Evolutionary conservation across 2,113 vertebrate genomes (phyloP), one percentile per base, ranked within the genome.

Genomic region (Motacilla tschutschensis): DNA sequence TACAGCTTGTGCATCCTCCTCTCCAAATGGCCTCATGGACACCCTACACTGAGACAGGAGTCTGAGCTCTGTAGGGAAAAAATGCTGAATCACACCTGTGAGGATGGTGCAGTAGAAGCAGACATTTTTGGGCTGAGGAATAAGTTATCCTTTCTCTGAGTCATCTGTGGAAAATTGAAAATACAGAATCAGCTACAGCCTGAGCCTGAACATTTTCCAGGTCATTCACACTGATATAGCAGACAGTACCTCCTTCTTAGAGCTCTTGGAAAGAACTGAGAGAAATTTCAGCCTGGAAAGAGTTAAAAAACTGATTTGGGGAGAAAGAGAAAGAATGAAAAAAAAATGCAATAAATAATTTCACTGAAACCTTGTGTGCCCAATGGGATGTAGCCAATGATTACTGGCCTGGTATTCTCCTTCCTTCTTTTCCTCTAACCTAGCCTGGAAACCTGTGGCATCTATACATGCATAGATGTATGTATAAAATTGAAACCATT

Each of bases 1-100:
- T 50, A 25, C 11, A 78, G 24, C 15, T 14, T 77, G 9, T 15
- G 35, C 29, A 63, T 55, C 12, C 10, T 76, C 14, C 29, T 57
- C 62, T 84, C 29, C 4, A 5, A 83, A 51, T 7, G 21, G 5
- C 13, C 22, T 25, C 2, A 1, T 8, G 21, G 36, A 40, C 22
- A 47, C 3, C 3, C 10, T 51, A 9, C 3, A 20, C 20, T 6
- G 5, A 66, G 21, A 11, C 8, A 1, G 0, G 3, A 64, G 24
- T 26, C 51, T 41, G 19, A 33, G 31, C 38, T 59, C 7, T 13
- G 4, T 1, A 3, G 4, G 17, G 10, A 31, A 64, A 53, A 83
- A 44, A 2, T 36, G 8, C 12, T 60, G 13, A 74, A 64, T 78
- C 22, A 21, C 8, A 25, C 4, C 19, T 64, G 28, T 59, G 41